phyloP scores from a whole-genome alignment of 1,140 invertebrate genomes.

The Drepana arcuata region DNA sequence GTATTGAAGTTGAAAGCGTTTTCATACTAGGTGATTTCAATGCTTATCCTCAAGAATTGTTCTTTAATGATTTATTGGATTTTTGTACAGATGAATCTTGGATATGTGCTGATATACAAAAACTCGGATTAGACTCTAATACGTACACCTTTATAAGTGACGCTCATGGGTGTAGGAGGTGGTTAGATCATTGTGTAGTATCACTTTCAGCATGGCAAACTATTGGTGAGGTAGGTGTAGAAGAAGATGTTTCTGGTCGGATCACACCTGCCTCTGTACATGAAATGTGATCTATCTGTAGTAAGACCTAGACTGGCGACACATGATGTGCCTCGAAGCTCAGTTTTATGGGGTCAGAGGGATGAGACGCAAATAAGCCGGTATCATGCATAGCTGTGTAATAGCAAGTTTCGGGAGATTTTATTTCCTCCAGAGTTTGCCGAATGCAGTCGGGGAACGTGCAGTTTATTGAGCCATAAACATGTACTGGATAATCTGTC shows the following conservation, averaged over 20 bases:
- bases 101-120: not conserved
- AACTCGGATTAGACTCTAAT: not conserved
- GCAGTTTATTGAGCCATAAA: slow-evolving; percentile 4
- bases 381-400: slow-evolving; percentile 11
- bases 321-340: not conserved
- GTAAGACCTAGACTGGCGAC: not conserved
- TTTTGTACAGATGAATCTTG: not conserved
- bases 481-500: slow-evolving; percentile 4
- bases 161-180: not conserved
- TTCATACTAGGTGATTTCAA: not conserved
- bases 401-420: slow-evolving; percentile 1
- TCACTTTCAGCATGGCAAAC: not conserved
- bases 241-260: not conserved
- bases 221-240: not conserved
- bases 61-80: not conserved
- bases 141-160: not conserved
- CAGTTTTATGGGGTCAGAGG: slow-evolving; percentile 10
- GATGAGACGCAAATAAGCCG: not conserved
- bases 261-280: not conserved
- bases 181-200: not conserved
- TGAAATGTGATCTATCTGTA: not conserved
- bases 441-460: slow-evolving; percentile 4
- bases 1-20: not conserved
- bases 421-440: slow-evolving; percentile 8
- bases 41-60: not conserved